phyloP scores from a whole-genome alignment of 2,888 invertebrate genomes.

The Alloscopus bannaensis region DNA sequence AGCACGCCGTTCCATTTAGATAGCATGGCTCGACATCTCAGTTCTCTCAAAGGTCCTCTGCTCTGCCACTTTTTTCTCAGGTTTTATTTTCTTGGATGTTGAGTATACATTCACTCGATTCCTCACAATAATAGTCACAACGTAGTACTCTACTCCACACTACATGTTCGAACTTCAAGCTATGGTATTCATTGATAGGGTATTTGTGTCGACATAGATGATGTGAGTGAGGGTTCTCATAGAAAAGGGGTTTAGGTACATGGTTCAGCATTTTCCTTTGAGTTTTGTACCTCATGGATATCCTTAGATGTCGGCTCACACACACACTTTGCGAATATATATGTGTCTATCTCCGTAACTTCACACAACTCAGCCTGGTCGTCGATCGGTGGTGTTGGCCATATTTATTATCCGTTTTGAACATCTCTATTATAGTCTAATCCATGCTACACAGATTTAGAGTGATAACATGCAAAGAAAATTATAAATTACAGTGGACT shows the following conservation, averaged over 20 bases:
- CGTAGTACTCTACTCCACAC: too few species aligned
- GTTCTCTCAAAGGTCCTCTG: too few species aligned
- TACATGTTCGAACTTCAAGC: too few species aligned
- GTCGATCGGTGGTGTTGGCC: conserved; percentile 51
- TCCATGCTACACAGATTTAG: not conserved
- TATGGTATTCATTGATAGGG: not conserved
- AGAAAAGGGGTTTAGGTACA: too few species aligned
- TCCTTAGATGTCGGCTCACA: not conserved
- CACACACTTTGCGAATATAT: not conserved
- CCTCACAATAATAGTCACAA: too few species aligned
- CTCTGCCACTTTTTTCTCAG: too few species aligned
- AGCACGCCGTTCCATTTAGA: too few species aligned
- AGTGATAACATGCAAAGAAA: conserved; percentile 2
- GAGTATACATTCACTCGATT: too few species aligned
- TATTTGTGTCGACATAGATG: not conserved
- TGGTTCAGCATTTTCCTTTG: not conserved
- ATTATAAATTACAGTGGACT: not conserved
- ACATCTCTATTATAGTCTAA: conserved; percentile 8
- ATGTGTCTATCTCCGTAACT: not conserved
- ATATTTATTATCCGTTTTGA: conserved; percentile 45
- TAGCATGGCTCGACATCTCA: too few species aligned
- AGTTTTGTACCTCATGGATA: not conserved
- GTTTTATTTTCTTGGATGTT: too few species aligned
- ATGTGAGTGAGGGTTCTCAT: not conserved
- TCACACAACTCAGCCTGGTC: not conserved